Evolutionary conservation across 2,797 vertebrate genomes (phyloP).

Genomic region (Coregonus sp.): DNA sequence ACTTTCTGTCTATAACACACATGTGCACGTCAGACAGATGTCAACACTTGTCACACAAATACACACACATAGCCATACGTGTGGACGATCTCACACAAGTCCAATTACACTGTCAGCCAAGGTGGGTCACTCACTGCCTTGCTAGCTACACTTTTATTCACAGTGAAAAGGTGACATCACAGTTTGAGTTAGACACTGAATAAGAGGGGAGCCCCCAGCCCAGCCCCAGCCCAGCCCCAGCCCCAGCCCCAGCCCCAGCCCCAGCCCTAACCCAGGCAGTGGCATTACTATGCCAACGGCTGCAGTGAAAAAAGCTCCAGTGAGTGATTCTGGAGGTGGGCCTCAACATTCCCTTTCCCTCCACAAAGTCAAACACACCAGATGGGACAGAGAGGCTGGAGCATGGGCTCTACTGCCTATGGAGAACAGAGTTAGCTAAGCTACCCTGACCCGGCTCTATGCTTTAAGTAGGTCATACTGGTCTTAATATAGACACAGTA

Average conservation of each 20-base stretch:
- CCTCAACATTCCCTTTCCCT: constrained; percentile 33
- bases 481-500: background rate
- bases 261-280: constrained; percentile 22
- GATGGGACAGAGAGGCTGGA: constrained; percentile 5
- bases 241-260: background rate
- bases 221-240: constrained; percentile 13
- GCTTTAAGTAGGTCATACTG: constrained; percentile 9
- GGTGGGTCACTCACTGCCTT: background rate
- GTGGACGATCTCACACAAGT: background rate
- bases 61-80: constrained; percentile 24
- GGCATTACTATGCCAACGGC: constrained; percentile 12
- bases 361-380: constrained; percentile 39
- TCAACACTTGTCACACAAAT: background rate
- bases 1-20: background rate
- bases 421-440: constrained; percentile 24
- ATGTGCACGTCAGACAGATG: background rate
- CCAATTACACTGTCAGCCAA: background rate
- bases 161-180: constrained; percentile 42
- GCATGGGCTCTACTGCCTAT: constrained; percentile 14
- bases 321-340: constrained; percentile 21
- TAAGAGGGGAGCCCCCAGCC: constrained; percentile 14
- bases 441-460: constrained; percentile 20
- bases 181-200: constrained; percentile 30
- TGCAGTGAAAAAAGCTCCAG: constrained; percentile 38
- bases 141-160: background rate